Percentiles rank a stretch among this genome's conserved stretches.
phyloP scores from a whole-genome alignment of 1,140 invertebrate species.

The Drosophila sucinea region DNA sequence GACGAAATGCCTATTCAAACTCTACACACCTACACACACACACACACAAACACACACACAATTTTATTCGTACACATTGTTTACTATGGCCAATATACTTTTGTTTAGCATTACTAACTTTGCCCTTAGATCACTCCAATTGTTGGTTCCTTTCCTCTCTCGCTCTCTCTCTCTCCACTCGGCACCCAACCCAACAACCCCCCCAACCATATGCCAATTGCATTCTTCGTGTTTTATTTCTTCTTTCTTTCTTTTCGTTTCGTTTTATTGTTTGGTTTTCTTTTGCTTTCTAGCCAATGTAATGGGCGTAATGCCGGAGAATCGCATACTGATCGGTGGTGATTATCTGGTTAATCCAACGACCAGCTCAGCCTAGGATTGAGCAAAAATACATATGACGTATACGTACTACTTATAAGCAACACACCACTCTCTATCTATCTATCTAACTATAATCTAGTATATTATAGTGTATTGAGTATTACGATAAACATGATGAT shows the following conservation, averaged over 20 bases:
- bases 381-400: conserved; percentile 12
- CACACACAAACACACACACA: too few relatives aligned
- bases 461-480: conserved; percentile 51
- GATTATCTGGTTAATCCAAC: conserved; percentile 80
- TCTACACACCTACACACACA: conserved; percentile 19
- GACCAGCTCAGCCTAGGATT: conserved; percentile 62
- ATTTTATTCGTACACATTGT: not conserved
- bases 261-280: conserved; percentile 47
- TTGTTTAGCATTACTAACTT: conserved; percentile 5
- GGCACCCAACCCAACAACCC: not conserved
- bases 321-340: conserved; percentile 82
- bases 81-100: not conserved
- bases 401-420: not conserved
- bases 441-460: conserved; percentile 24
- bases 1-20: conserved; percentile 47
- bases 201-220: not conserved
- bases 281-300: conserved; percentile 74
- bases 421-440: not conserved
- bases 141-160: not conserved
- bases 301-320: conserved; percentile 83
- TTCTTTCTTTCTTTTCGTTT: conserved; percentile 29
- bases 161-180: not conserved
- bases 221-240: conserved; percentile 19
- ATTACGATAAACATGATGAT: conserved; percentile 39
- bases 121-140: conserved; percentile 1